Conservation (phyloP, 2,888 invertebrate species). For the Catotricha subobsoleta region DNA sequence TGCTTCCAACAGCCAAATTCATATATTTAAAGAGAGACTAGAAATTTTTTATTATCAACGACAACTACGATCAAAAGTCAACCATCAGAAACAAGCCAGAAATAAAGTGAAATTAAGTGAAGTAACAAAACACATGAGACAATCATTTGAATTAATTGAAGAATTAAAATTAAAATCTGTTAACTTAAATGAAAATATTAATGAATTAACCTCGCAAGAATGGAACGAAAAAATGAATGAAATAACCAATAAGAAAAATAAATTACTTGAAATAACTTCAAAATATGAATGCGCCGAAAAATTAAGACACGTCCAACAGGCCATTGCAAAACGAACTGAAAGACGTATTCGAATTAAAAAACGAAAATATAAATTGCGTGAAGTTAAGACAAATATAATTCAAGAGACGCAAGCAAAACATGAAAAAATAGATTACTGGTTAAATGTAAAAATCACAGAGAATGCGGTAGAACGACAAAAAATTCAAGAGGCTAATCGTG, state of each 20-base stretch:
- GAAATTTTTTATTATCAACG: neutral
- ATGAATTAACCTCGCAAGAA: neutral
- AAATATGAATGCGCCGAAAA: neutral
- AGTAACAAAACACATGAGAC: neutral
- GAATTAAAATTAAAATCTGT: too few species aligned
- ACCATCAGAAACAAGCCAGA: neutral
- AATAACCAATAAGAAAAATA: neutral
- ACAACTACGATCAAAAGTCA: neutral
- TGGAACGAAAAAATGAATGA: neutral
- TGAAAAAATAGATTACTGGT: slow-evolving; percentile 45
- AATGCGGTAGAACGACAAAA: slow-evolving; percentile 43
- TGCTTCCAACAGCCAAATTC: neutral
- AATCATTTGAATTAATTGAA: too few species aligned
- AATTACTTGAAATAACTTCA: neutral
- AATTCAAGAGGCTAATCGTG: slow-evolving; percentile 45
- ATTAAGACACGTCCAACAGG: neutral
- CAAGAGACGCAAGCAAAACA: slow-evolving; percentile 34
- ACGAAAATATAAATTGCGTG: slow-evolving; percentile 24
- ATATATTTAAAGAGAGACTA: neutral
- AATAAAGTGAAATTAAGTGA: neutral
- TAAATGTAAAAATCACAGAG: slow-evolving; percentile 42
- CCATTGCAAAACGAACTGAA: slow-evolving; percentile 11
- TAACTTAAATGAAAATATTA: neutral
- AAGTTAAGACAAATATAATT: slow-evolving; percentile 26
- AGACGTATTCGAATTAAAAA: slow-evolving; percentile 34